These are phyloP conservation scores for Drosophila kurseongensis DNA, from an alignment of 1,140 invertebrate genomes.

Conservation along the genomic window DNA sequence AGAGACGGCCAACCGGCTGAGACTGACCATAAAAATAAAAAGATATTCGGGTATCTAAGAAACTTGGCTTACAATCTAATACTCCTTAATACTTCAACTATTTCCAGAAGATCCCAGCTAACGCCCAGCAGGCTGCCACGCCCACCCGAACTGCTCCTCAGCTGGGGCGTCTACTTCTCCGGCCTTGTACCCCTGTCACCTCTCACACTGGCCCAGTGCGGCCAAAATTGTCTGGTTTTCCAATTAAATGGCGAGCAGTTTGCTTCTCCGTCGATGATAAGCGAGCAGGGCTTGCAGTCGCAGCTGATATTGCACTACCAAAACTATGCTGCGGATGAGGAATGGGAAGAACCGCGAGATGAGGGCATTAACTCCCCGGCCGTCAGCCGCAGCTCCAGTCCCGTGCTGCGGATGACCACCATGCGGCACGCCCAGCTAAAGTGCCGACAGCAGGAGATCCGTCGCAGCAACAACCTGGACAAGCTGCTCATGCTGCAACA, in stretches of 20 bases:
- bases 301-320: conserved; percentile 70
- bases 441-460: conserved; percentile 86
- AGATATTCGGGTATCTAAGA: conserved; percentile 4
- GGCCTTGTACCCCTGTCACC: conserved; percentile 89
- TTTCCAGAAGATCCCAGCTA: conserved; percentile 37
- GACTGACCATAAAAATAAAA: conserved; percentile 46
- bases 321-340: conserved; percentile 56
- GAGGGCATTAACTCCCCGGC: conserved; percentile 62
- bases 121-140: conserved; percentile 49
- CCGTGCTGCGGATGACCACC: conserved; percentile 53
- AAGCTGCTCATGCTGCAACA: conserved; percentile 86
- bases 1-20: conserved; percentile 33
- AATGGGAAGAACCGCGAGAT: conserved; percentile 24
- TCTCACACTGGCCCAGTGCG: conserved; percentile 86
- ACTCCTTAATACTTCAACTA: too few relatives aligned
- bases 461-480: conserved; percentile 90
- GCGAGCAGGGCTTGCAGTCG: conserved; percentile 54
- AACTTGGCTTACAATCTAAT: not conserved
- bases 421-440: conserved; percentile 76
- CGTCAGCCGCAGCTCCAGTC: conserved; percentile 64
- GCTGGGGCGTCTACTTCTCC: conserved; percentile 94
- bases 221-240: conserved; percentile 93
- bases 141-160: conserved; percentile 87
- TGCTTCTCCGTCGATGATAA: conserved; percentile 86
- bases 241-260: conserved; percentile 95